Base-by-base conservation (phyloP, 2,797 vertebrate species). In the Argya squamiceps region DNA sequence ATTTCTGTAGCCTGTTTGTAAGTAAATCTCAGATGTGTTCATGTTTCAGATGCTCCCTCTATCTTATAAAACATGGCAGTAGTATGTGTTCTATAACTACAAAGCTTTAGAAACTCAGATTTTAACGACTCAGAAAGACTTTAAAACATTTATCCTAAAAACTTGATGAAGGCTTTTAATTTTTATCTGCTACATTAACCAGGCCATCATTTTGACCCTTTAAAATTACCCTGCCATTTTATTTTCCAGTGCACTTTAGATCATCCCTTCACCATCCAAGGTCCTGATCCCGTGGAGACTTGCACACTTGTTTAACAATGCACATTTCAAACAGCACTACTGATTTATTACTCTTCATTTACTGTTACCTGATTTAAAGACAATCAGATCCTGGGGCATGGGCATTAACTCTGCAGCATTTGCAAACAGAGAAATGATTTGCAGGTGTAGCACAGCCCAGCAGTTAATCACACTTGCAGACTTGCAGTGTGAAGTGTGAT, bases 1-100 rank as follows among this genome's bases (percentile, higher is more conserved):
- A 75, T 93, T 92, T 92, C 37, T 95, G 37, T 88, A 59, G 36
- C 29, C 34, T 89, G 47, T 84, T 95, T 83, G 46, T 86, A 93
- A 88, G 75, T 80, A 94, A 71, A 71, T 88, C 76, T 88, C 49
- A 67, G 43, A 44, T 4, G 4, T 70, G 62, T 58, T 78, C 32
- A 30, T 39, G 49, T 88, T 77, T 92, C 3, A 6, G 44, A 50
- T 89, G 30, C 15, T 85, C n/a, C 15, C 20, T 83, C 44, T 87
- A 30, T 29, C 53, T 91, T 83, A 62, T 17, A 64, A 83, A 88
- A 41, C 23, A 4, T 23, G 43, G 29, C 18, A 69, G 17, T 73
- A 64, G 12, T 37, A 78, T 24, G 10, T 77, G 43, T 52, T 83
- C 88, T 63, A 8, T 69, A 91, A 71, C 29, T 81, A 49, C 29